A percentile compares a stretch with the other conserved stretches of the same genome.
phyloP scores from a whole-genome alignment of 1,140 invertebrate species.

The Tachypleus tridentatus region DNA sequence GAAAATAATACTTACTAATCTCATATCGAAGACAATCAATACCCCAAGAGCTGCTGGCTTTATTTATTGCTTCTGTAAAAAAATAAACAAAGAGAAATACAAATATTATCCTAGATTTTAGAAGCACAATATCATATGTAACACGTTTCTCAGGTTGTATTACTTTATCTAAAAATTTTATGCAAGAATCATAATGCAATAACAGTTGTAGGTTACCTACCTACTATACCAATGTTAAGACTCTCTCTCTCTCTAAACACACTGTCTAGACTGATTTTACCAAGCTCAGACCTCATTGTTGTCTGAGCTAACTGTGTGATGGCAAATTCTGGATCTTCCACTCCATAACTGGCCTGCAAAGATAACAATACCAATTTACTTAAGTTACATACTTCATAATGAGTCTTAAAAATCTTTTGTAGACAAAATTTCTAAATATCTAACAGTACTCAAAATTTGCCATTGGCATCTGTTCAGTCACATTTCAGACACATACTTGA shows the following conservation, averaged over 20 bases:
- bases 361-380: slow-evolving; percentile 1
- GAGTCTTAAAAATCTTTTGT: too few relatives aligned
- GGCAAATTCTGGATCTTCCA: slow-evolving; percentile 98
- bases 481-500: too few relatives aligned
- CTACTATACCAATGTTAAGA: slow-evolving; percentile 88
- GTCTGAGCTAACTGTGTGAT: slow-evolving; percentile 98
- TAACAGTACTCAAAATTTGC: too few relatives aligned
- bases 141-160: neutral
- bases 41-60: slow-evolving; percentile 95
- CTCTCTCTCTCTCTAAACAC: slow-evolving; percentile 94
- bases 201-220: slow-evolving; percentile 27
- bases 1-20: slow-evolving; percentile 57
- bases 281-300: slow-evolving; percentile 96
- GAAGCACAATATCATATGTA: neutral
- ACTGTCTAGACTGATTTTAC: slow-evolving; percentile 95
- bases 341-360: slow-evolving; percentile 79
- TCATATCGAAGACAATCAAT: slow-evolving; percentile 95
- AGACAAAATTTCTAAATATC: too few relatives aligned
- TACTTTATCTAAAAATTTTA: neutral
- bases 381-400: too few relatives aligned
- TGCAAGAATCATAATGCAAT: too few relatives aligned
- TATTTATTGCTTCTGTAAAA: slow-evolving; percentile 74
- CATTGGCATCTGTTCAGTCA: too few relatives aligned
- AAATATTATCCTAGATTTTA: neutral
- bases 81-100: slow-evolving; percentile 11